Base-by-base conservation (phyloP, 1,140 invertebrate genomes). In the Drosophila albomicans region DNA sequence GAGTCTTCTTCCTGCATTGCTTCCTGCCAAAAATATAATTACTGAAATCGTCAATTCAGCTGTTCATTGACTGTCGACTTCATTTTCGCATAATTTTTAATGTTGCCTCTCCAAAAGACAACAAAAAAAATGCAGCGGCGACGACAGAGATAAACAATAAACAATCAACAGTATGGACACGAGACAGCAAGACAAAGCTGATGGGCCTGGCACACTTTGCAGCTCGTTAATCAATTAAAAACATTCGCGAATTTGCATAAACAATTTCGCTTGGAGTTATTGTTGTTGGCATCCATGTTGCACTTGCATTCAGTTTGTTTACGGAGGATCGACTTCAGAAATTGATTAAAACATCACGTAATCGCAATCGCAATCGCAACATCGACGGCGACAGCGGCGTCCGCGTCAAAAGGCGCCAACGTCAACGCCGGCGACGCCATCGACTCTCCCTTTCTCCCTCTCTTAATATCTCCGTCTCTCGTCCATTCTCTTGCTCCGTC, bases 291-390 rank as follows among this genome's bases (percentile, higher is more conserved):
- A 75, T 79, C 20, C 68, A 82, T 86, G 82, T 61, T 76, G 67
- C 84, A 86, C 82, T 87, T 79, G 76, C 16, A 3, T 30, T 32
- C 64, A 32, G 41, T 67, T 82, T 81, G 75, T 75, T 78, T 85
- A 81, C 35, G 25, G 20, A 30, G 45, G 30, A 20, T 51, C 25
- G 38, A 16, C 63, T 51, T 68, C 67, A 65, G 54, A 70, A 89
- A 89, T 88, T 88, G 85, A 88, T 88, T 88, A 88, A 88, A 88
- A 85, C 70, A 81, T 88, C 84, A 88, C 84, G 84, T 88, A 88
- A 89, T 88, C 81, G 78, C 57, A 65, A 76, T 82, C 72, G 35
- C 38, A 72, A 57, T 58, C 46, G 58, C 16, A 45, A 72, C 43
- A 41, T n/a, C 52, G 56, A 25, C 49, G 38, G 51, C 52, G 61